Evolutionary conservation across 1,140 invertebrate species (phyloP), one percentile per base, ranked within the genome.

Genomic region (Pogonus chalceus): DNA sequence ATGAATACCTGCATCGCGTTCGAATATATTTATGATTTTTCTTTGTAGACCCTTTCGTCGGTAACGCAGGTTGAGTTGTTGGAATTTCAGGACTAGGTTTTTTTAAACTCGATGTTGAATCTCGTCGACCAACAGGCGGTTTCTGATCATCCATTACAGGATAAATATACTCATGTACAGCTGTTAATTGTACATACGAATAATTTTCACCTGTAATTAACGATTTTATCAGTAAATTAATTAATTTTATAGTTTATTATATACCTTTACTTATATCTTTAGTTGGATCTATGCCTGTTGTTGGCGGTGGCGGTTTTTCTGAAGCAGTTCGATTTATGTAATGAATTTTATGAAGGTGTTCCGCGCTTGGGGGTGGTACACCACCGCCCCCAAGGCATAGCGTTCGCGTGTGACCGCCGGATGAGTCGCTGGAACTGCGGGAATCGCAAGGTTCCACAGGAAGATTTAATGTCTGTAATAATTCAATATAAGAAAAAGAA

Each of bases 151-250:
- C 83, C 54, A 88, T 77, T 55, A 82, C 76, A 1, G 88, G 87
- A 72, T 91, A 91, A 53, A 85, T 82, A 70, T 91, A 92, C 51
- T 92, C 88, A 63, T 90, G 87, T 31, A 79, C 78, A 46, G 84
- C 77, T 18, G 85, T 85, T 63, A 94, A 79, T 64, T 92, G 88
- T 37, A 94, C 90, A 66, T 94, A 94, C 16, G 88, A 85, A 71
- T 90, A 88, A 60, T 79, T 81, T 59, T 87, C 83, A 39, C 75
- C 75, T 58, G 67, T 57, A 55, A 65, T 61, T 23, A 69, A 66
- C 23, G 66, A 59, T 58, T 59, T 12, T 39, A 55, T 51, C 22
- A 43, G 20, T 23, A 35, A 20, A 31, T 31, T 16, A 12, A 35
- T 14, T 31, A 14, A 31, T 4, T 31, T 31, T 14, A 31, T 14